phyloP scores from a whole-genome alignment of 2,888 invertebrate species.

The Seladonia tumulorum region DNA sequence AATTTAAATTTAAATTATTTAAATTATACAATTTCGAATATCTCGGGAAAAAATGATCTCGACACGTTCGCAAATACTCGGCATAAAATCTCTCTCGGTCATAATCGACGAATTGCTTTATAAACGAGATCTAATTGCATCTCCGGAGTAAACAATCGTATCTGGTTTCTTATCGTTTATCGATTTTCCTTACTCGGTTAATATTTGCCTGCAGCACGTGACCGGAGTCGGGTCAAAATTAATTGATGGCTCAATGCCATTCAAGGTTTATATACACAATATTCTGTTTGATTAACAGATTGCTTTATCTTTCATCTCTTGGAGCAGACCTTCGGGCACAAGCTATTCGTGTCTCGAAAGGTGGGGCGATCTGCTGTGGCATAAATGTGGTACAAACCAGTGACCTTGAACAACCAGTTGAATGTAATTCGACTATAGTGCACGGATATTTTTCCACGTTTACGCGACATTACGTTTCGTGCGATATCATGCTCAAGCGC shows the following conservation, averaged over 20 bases:
- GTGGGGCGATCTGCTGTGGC: not conserved
- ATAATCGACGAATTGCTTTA: not conserved
- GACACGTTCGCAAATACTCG: not conserved
- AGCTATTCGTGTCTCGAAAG: not conserved
- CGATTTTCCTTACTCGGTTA: constrained; percentile 5
- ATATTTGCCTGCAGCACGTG: constrained; percentile 8
- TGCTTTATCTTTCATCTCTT: constrained; percentile 18
- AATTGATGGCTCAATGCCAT: constrained; percentile 18
- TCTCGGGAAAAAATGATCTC: not conserved
- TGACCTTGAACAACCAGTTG: constrained; percentile 10
- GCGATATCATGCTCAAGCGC: not conserved
- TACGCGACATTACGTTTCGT: not conserved
- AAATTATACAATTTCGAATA: not conserved
- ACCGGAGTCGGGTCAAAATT: not conserved
- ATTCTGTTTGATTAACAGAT: constrained; percentile 15
- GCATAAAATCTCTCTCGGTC: not conserved
- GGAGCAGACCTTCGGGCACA: not conserved
- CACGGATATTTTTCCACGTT: not conserved
- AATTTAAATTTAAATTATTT: too few species aligned
- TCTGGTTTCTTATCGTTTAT: constrained; percentile 1
- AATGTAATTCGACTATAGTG: not conserved
- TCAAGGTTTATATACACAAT: constrained; percentile 1
- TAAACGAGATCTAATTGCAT: not conserved
- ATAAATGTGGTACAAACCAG: not conserved
- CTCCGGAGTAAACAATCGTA: not conserved